A percentile compares a stretch with the other conserved stretches of the same genome.
phyloP scores from a whole-genome alignment of 2,888 invertebrate species.

The Harpagoxenus sublaevis region DNA sequence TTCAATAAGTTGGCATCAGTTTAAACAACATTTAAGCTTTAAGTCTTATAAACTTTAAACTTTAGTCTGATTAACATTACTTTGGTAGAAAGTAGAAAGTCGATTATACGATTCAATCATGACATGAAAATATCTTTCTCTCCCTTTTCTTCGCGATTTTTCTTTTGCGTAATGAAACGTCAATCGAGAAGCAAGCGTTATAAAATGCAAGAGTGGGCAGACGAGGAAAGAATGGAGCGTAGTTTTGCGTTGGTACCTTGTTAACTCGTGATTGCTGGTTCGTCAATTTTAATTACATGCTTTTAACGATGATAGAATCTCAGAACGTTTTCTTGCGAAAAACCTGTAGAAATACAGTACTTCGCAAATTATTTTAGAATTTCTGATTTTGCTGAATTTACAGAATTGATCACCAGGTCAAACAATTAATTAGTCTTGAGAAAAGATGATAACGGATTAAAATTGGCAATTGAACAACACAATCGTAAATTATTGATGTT shows the following conservation, averaged over 20 bases:
- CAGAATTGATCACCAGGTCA: constrained; percentile 6
- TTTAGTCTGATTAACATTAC: constrained; percentile 13
- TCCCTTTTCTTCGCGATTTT: constrained; percentile 6
- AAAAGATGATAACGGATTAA: constrained; percentile 14
- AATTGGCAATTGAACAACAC: constrained; percentile 28
- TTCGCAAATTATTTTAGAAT: neutral
- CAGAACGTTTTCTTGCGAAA: constrained; percentile 33
- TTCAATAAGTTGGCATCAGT: neutral
- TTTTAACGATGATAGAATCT: constrained; percentile 36
- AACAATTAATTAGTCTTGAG: constrained; percentile 27
- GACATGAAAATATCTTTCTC: constrained; percentile 5
- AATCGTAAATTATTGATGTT: constrained; percentile 37
- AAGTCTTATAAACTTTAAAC: neutral
- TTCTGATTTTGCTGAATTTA: constrained; percentile 19
- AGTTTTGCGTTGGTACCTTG: constrained; percentile 39
- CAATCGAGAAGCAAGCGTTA: constrained; percentile 34
- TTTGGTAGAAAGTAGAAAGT: neutral
- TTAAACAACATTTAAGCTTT: constrained; percentile 31
- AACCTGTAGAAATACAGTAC: neutral
- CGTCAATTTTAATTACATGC: constrained; percentile 52
- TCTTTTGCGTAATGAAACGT: constrained; percentile 46
- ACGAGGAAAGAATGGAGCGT: constrained; percentile 5
- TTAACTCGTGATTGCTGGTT: constrained; percentile 50
- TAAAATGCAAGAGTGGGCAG: constrained; percentile 18
- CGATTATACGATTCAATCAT: neutral